These are phyloP conservation scores for Camarhynchus parvulus DNA, from an alignment of 2,113 vertebrate genomes.

Conservation along the genomic window DNA sequence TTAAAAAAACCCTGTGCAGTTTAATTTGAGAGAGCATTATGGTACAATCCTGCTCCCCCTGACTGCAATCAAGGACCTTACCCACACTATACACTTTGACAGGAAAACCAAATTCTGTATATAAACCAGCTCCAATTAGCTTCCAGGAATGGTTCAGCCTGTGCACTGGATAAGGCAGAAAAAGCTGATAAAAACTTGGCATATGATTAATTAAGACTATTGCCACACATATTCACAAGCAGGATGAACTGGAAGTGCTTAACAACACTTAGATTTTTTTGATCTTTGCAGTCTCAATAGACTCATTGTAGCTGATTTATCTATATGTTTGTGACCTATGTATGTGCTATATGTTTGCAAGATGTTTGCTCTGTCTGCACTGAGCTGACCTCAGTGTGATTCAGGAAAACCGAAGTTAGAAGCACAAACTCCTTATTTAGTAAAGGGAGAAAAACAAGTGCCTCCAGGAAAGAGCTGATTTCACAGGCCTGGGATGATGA, in stretches of 20 bases:
- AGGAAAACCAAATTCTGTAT: background rate
- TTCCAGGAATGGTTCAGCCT: background rate
- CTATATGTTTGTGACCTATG: background rate
- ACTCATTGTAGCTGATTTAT: background rate
- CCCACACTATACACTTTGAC: background rate
- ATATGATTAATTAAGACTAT: background rate
- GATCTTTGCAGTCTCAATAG: background rate
- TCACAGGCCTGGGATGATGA: background rate
- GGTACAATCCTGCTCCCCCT: background rate
- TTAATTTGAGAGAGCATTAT: background rate
- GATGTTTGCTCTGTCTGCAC: background rate
- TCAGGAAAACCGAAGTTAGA: slow-evolving; percentile 37
- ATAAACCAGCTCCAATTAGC: background rate
- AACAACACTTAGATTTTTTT: background rate
- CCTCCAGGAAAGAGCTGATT: background rate
- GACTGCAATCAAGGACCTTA: background rate
- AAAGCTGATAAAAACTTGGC: background rate
- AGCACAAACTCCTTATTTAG: slow-evolving; percentile 44
- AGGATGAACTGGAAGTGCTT: background rate
- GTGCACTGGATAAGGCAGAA: background rate
- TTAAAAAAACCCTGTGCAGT: background rate
- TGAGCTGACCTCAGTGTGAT: background rate
- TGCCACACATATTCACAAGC: background rate
- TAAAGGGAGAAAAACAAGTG: slow-evolving; percentile 23
- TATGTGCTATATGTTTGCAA: background rate